Conservation (phyloP, 2,797 vertebrate species). For the Betta splendens region DNA sequence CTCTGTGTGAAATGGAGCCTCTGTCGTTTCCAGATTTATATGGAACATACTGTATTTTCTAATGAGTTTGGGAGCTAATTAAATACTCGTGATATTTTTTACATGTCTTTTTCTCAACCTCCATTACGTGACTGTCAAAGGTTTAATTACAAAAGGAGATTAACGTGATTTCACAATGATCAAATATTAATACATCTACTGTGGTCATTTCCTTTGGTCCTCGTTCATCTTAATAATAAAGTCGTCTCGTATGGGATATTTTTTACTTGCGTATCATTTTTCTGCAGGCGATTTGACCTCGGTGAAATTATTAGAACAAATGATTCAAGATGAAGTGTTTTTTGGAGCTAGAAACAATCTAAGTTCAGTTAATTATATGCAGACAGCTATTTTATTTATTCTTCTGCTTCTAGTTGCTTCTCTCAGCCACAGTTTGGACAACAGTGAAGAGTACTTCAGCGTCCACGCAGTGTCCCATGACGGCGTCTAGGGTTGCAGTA, state of each 20-base stretch:
- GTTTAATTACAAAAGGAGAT: slow-evolving; percentile 80
- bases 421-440: slow-evolving; percentile 49
- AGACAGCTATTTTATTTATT: slow-evolving; percentile 3
- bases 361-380: slow-evolving; percentile 1
- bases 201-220: slow-evolving; percentile 59
- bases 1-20: slow-evolving; percentile 15
- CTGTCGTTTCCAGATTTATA: slow-evolving; percentile 38
- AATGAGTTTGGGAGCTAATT: slow-evolving; percentile 74
- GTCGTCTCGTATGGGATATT: slow-evolving; percentile 43
- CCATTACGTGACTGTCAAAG: slow-evolving; percentile 78
- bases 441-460: slow-evolving; percentile 51
- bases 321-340: slow-evolving; percentile 23
- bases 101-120: slow-evolving; percentile 70
- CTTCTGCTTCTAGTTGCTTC: slow-evolving; percentile 1
- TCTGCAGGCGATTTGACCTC: slow-evolving; percentile 44
- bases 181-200: slow-evolving; percentile 73
- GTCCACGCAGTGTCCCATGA: slow-evolving; percentile 57
- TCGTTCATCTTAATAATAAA: slow-evolving; percentile 70
- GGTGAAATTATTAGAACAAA: slow-evolving; percentile 29
- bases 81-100: slow-evolving; percentile 71
- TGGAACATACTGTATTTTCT: slow-evolving; percentile 46
- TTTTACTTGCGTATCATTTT: slow-evolving; percentile 29
- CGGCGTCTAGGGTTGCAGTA: slow-evolving; percentile 65
- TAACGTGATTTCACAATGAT: slow-evolving; percentile 74
- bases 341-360: not conserved